Evolutionary conservation across 2,797 vertebrate genomes (phyloP).

Genomic region (Squalus acanthias): DNA sequence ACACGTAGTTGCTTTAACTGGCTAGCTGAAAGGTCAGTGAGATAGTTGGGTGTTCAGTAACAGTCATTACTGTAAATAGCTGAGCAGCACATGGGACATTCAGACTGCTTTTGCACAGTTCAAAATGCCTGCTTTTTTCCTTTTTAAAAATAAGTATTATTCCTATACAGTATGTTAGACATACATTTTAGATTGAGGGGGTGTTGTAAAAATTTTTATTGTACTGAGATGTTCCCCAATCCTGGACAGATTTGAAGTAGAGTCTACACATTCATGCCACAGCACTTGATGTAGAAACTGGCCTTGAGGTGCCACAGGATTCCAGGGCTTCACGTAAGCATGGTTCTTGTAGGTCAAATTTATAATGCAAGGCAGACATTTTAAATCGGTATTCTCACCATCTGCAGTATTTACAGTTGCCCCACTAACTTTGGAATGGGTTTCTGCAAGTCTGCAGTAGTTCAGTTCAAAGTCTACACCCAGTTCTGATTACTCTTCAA

Average conservation of each 20-base stretch:
- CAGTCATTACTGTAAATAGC: not conserved
- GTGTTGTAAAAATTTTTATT: not conserved
- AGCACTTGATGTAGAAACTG: not conserved
- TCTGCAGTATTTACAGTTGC: not conserved
- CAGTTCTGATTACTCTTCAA: too few species aligned
- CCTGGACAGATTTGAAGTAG: not conserved
- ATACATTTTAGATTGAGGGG: not conserved
- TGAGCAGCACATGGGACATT: not conserved
- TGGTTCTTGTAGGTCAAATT: not conserved
- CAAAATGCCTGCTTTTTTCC: not conserved
- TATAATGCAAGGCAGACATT: not conserved
- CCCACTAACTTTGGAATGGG: not conserved
- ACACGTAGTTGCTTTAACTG: not conserved
- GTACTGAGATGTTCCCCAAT: not conserved
- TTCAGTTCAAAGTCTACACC: not conserved
- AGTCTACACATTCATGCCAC: not conserved
- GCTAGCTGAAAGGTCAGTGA: not conserved
- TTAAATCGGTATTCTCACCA: not conserved
- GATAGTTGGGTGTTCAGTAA: not conserved
- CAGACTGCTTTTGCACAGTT: not conserved
- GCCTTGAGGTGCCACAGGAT: not conserved
- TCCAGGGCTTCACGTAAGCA: not conserved
- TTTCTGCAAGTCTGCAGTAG: not conserved
- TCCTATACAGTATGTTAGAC: not conserved
- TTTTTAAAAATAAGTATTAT: not conserved